Evolutionary conservation across 2,797 vertebrate species (phyloP).

Genomic region (Agapornis canus): DNA sequence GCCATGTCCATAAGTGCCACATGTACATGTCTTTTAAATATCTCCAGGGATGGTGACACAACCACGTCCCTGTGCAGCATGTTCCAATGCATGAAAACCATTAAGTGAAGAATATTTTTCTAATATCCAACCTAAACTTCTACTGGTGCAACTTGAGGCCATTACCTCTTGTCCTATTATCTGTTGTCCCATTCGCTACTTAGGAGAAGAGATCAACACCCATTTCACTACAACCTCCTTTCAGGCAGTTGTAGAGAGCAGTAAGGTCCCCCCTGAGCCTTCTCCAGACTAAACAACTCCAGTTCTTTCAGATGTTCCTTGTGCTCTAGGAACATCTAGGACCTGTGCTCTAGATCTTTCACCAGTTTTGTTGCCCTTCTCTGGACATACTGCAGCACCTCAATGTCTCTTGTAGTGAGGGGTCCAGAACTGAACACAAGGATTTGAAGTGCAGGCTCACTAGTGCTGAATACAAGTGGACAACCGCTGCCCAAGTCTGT

Average conservation of each 20-base stretch:
- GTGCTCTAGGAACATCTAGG: too few species aligned
- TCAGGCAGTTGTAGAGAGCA: not conserved
- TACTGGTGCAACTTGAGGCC: not conserved
- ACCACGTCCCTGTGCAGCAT: not conserved
- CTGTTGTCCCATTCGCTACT: not conserved
- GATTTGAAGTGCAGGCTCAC: not conserved
- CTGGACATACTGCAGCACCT: not conserved
- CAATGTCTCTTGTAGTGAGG: accelerated
- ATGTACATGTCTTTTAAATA: not conserved
- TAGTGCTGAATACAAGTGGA: not conserved
- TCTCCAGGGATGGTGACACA: not conserved
- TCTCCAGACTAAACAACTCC: not conserved
- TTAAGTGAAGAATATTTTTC: not conserved
- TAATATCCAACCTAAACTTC: not conserved
- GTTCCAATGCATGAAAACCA: not conserved
- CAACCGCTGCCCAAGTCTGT: not conserved
- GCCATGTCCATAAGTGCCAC: not conserved
- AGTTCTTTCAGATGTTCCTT: not conserved
- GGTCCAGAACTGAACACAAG: not conserved
- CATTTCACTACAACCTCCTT: not conserved
- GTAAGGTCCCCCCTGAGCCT: not conserved
- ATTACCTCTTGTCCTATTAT: not conserved
- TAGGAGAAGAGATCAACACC: not conserved
- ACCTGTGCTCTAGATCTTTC: not conserved
- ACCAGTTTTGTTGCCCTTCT: not conserved